Evolutionary conservation across 2,888 invertebrate genomes (phyloP), one percentile per base, ranked within the genome.

Genomic region (Noctua fimbriata): DNA sequence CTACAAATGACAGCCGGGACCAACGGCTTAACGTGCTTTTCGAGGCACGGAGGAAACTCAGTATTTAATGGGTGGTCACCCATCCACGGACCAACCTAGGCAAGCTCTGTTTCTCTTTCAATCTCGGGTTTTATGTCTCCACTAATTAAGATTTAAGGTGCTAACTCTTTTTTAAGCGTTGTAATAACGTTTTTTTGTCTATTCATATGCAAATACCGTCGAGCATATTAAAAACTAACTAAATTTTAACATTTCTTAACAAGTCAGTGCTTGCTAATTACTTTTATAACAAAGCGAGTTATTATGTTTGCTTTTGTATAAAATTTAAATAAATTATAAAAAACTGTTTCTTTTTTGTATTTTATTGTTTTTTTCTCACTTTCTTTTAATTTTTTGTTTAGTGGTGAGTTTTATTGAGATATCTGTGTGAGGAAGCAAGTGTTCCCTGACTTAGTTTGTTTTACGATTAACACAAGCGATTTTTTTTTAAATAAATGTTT

Each of bases 251-350:
- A 32, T 52, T 60, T 67, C 44, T 76, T 69, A 6, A 74, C 60
- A 52, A 69, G 24, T 10, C 47, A 67, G 7, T 6, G 55, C 36
- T 21, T 63, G 21, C 28, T 63, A 76, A 78, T 76, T 69, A 49
- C 60, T 71, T 49, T 74, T 55, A 71, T 70, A 70, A 70, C 36
- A 70, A 28, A 52, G 16, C 12, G 4, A 52, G 49, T 60, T 52
- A 78, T 76, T 60, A 44, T 78, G 69, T 76, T 78, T 78, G 52
- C 77, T 69, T 78, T 69, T 1, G 78, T 16, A 78, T 78, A 69
- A 78, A 14, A 71, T 79, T 79, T 58, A 21, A 78, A 78, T 78
- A 70, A 76, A 74, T 78, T 78, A 60, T 36, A 69, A 21, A 18
- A 21, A 18, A 0, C 12, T 77, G 28, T 65, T 44, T 28, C 41